phyloP scores from a whole-genome alignment of 2,113 vertebrate genomes.

The Caracal caracal region DNA sequence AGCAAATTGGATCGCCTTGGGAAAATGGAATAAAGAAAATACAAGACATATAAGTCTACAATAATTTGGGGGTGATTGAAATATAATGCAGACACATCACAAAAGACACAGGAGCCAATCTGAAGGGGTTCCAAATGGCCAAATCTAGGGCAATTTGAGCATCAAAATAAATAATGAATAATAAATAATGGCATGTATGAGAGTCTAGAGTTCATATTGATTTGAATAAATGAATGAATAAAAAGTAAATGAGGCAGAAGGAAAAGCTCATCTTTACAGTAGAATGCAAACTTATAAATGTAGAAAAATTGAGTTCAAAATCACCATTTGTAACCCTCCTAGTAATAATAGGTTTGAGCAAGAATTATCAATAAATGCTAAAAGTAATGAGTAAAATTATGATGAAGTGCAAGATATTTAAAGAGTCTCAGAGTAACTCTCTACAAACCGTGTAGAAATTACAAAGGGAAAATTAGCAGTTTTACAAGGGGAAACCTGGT shows the following conservation, averaged over 20 bases:
- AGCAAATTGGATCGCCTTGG: not conserved
- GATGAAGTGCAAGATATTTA: not conserved
- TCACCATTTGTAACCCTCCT: not conserved
- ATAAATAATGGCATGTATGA: not conserved
- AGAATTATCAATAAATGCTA: conserved; percentile 3
- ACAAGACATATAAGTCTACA: not conserved
- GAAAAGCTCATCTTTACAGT: conserved; percentile 14
- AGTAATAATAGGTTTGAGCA: not conserved
- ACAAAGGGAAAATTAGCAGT: not conserved
- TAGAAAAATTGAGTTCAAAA: conserved; percentile 50
- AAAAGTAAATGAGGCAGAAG: not conserved
- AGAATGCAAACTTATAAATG: not conserved
- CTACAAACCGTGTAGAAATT: not conserved
- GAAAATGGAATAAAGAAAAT: conserved; percentile 25
- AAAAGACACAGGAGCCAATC: not conserved
- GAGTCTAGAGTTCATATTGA: not conserved
- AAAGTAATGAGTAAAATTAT: not conserved
- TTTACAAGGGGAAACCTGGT: not conserved
- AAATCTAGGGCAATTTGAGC: not conserved
- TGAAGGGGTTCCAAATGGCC: not conserved
- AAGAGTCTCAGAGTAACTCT: not conserved
- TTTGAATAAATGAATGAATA: not conserved
- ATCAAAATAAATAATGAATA: conserved; percentile 14
- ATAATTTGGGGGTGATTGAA: not conserved
- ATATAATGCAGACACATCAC: not conserved